A percentile compares a stretch with the other conserved stretches of the same genome.
Evolutionary conservation across 2,797 vertebrate species (phyloP).

Genomic region (Sebastes steindachneri): DNA sequence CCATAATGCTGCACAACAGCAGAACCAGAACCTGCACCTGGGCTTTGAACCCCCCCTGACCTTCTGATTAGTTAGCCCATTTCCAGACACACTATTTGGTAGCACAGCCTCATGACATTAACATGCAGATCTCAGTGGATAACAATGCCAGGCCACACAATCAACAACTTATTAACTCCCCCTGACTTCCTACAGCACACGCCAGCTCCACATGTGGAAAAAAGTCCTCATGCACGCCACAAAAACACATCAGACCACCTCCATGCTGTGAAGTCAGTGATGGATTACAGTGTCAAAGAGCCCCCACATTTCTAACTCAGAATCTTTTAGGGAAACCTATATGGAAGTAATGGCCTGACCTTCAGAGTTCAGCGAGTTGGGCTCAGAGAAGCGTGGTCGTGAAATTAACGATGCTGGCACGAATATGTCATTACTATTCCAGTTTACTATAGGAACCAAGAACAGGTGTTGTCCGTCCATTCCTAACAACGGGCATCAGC

Average conservation of each 20-base stretch:
- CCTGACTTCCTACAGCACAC: slow-evolving; percentile 52
- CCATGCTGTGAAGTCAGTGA: slow-evolving; percentile 57
- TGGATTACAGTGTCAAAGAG: slow-evolving; percentile 68
- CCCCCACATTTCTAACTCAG: slow-evolving; percentile 42
- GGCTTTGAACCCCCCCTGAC: slow-evolving; percentile 65
- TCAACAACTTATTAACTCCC: slow-evolving; percentile 79
- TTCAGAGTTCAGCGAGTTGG: slow-evolving; percentile 22
- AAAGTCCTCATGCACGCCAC: slow-evolving; percentile 65
- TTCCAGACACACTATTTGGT: slow-evolving; percentile 70
- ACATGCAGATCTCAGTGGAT: slow-evolving; percentile 77
- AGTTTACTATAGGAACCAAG: slow-evolving; percentile 61
- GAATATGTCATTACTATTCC: slow-evolving; percentile 44
- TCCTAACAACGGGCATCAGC: slow-evolving; percentile 57
- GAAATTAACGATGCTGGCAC: slow-evolving; percentile 54
- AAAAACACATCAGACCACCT: slow-evolving; percentile 62
- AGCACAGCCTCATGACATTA: slow-evolving; percentile 74
- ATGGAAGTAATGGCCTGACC: slow-evolving; percentile 39
- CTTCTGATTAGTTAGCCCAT: slow-evolving; percentile 65
- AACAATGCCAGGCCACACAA: slow-evolving; percentile 77
- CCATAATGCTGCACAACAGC: slow-evolving; percentile 21
- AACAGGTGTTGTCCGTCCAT: slow-evolving; percentile 73
- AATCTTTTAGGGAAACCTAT: slow-evolving; percentile 27
- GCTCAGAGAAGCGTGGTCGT: slow-evolving; percentile 11
- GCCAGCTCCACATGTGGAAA: slow-evolving; percentile 75
- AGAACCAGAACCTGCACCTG: slow-evolving; percentile 58